These are phyloP conservation scores for Microcebus ravelobensis DNA, from an alignment of 2,113 vertebrate genomes.

Conservation along the genomic window DNA sequence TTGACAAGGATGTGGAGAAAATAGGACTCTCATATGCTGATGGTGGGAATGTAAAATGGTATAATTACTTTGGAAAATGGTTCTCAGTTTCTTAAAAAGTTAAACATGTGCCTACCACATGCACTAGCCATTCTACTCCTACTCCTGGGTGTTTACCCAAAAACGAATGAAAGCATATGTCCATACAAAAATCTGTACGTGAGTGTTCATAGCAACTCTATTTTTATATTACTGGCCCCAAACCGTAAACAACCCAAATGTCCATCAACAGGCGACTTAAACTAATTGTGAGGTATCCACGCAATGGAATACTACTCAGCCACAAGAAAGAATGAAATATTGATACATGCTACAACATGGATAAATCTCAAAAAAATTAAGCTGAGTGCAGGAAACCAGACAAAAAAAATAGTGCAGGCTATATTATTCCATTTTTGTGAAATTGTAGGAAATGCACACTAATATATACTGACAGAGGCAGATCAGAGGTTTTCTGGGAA, in stretches of 20 bases:
- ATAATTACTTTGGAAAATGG: background rate
- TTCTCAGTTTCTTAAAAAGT: background rate
- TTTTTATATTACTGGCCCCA: background rate
- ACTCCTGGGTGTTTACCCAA: background rate
- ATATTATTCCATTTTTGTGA: background rate
- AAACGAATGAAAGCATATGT: background rate
- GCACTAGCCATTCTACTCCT: background rate
- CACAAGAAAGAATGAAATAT: background rate
- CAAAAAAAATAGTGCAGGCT: background rate
- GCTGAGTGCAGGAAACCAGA: background rate
- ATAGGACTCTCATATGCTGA: background rate
- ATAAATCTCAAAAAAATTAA: background rate
- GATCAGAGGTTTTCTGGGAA: background rate
- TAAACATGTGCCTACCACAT: background rate
- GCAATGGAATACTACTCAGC: background rate
- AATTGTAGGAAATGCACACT: background rate
- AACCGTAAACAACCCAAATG: background rate
- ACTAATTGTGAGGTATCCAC: background rate
- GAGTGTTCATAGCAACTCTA: background rate
- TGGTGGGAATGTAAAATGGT: background rate
- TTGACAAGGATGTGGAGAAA: background rate
- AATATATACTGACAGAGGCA: background rate
- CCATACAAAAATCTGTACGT: background rate
- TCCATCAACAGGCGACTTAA: background rate
- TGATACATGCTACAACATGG: background rate